Evolutionary conservation across 2,113 vertebrate genomes (phyloP).

Genomic region (Columba janthina): DNA sequence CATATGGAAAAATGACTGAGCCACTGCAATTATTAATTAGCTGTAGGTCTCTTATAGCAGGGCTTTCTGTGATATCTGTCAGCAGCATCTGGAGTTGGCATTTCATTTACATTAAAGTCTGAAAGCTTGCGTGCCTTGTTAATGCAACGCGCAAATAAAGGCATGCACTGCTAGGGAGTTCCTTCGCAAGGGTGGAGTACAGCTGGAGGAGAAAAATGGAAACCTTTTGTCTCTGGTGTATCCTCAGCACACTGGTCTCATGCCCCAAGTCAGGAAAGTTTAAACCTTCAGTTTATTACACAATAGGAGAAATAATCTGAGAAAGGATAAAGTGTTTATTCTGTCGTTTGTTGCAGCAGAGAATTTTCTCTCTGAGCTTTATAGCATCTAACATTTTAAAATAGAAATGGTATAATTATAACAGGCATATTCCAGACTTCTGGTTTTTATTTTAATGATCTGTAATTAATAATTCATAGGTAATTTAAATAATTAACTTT

Average conservation of each 20-base stretch:
- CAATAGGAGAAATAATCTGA: constrained; percentile 10
- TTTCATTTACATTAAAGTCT: constrained; percentile 50
- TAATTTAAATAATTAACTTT: constrained; percentile 63
- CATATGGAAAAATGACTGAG: constrained; percentile 50
- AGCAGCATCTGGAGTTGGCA: constrained; percentile 55
- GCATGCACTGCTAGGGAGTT: constrained; percentile 54
- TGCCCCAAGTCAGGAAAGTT: constrained; percentile 53
- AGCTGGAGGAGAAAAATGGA: constrained; percentile 72
- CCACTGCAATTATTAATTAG: constrained; percentile 67
- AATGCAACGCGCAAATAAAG: constrained; percentile 41
- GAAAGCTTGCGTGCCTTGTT: constrained; percentile 39
- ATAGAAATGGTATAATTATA: background rate
- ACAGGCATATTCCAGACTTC: background rate
- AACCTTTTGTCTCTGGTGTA: constrained; percentile 79
- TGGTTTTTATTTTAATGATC: constrained; percentile 16
- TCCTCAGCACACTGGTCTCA: constrained; percentile 19
- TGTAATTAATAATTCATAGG: constrained; percentile 56
- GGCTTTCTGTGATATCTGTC: constrained; percentile 14
- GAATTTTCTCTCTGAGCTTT: background rate
- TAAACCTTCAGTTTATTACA: constrained; percentile 4
- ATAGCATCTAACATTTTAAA: background rate
- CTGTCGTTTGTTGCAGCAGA: background rate
- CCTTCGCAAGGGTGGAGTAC: constrained; percentile 67
- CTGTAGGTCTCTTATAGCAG: constrained; percentile 47
- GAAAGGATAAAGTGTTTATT: background rate